Evolutionary conservation across 2,797 vertebrate species (phyloP).

Genomic region (Xiphophorus birchmanni): DNA sequence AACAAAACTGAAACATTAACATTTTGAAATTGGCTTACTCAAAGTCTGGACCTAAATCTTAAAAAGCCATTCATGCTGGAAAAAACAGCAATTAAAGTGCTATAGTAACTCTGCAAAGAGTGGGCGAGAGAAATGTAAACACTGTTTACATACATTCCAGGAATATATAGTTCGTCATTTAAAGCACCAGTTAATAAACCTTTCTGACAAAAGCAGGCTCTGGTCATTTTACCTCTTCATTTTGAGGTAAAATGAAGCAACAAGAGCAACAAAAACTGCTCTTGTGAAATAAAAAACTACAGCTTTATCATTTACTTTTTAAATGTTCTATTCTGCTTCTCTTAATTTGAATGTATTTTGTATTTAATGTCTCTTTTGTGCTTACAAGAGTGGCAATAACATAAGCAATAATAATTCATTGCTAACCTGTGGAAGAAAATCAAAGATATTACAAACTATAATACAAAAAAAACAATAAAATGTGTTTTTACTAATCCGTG

Average conservation of each 20-base stretch:
- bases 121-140: not conserved
- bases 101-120: not conserved
- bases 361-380: not conserved
- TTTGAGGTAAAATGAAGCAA: not conserved
- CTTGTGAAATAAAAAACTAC: not conserved
- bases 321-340: not conserved
- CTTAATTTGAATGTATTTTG: not conserved
- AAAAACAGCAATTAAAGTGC: not conserved
- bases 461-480: not conserved
- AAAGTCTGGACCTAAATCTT: not conserved
- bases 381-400: not conserved
- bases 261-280: not conserved
- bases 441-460: not conserved
- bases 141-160: not conserved
- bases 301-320: not conserved
- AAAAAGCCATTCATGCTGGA: not conserved
- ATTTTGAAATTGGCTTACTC: not conserved
- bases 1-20: not conserved
- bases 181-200: not conserved
- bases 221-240: not conserved
- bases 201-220: not conserved
- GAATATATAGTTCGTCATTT: not conserved
- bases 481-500: not conserved
- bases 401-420: not conserved
- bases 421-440: not conserved